Evolutionary conservation across 2,113 vertebrate species (phyloP).

Genomic region (Chroicocephalus ridibundus): DNA sequence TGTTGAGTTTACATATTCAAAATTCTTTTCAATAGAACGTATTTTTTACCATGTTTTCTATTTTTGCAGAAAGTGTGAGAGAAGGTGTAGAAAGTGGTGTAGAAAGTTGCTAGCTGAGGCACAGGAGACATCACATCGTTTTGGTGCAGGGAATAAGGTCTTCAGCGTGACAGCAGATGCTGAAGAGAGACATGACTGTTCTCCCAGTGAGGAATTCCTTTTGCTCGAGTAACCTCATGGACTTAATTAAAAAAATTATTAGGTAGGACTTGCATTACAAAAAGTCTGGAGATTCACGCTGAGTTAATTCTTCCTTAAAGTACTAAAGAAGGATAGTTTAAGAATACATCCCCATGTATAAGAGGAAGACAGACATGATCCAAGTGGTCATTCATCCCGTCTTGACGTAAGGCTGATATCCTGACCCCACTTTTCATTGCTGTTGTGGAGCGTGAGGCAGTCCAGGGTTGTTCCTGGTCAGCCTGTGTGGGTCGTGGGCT

Average conservation of each 20-base stretch:
- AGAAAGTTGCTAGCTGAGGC: neutral
- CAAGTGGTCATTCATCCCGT: neutral
- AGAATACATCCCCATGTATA: neutral
- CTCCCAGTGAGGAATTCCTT: neutral
- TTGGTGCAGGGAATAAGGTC: neutral
- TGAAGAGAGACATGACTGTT: neutral
- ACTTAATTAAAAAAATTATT: neutral
- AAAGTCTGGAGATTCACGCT: neutral
- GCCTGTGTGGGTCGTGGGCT: accelerated
- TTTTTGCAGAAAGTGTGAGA: neutral
- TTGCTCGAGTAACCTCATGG: neutral
- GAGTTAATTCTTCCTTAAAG: neutral
- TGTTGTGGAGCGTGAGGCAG: neutral
- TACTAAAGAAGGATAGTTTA: neutral
- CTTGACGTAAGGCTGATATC: accelerated
- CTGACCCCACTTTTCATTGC: neutral
- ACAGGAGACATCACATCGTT: neutral
- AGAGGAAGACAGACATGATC: neutral
- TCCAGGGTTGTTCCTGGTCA: neutral
- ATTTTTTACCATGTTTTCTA: neutral
- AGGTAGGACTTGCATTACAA: neutral
- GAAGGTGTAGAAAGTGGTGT: neutral
- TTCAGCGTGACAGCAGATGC: accelerated
- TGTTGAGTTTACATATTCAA: neutral
- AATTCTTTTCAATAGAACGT: neutral